These are phyloP conservation scores for Pterois miles DNA, from an alignment of 2,797 vertebrate species.

Conservation along the genomic window DNA sequence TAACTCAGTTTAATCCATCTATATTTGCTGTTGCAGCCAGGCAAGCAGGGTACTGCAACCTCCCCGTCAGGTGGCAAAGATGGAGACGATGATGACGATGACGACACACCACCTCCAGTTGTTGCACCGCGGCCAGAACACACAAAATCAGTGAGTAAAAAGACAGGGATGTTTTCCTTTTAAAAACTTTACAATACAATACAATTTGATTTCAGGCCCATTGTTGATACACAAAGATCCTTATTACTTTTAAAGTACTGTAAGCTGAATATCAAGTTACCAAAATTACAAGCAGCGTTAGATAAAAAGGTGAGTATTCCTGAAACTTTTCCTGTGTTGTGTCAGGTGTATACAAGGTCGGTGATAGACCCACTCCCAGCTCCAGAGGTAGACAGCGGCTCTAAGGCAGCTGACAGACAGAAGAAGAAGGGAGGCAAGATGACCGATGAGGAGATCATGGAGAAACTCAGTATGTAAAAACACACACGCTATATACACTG, in stretches of 20 bases:
- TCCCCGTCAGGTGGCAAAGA: conserved; percentile 81
- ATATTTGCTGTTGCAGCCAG: conserved; percentile 73
- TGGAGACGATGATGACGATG: conserved; percentile 91
- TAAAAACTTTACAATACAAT: background rate
- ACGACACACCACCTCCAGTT: conserved; percentile 90
- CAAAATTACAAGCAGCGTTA: background rate
- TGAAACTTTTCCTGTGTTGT: background rate
- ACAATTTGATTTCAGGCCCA: background rate
- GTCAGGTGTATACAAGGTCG: conserved; percentile 93
- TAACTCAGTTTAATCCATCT: background rate
- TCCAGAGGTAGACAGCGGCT: conserved; percentile 80
- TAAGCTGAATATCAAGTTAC: background rate
- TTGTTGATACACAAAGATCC: too few relatives aligned
- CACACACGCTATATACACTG: background rate
- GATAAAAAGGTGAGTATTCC: background rate
- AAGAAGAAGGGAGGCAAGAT: conserved; percentile 96
- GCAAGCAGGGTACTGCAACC: conserved; percentile 88
- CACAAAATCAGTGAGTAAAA: conserved; percentile 93
- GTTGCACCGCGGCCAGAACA: conserved; percentile 96
- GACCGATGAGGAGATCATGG: conserved; percentile 99
- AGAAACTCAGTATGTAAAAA: conserved; percentile 91
- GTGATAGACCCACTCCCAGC: conserved; percentile 94
- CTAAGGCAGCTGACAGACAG: conserved; percentile 88
- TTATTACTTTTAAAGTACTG: background rate
- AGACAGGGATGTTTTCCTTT: background rate